Conservation (phyloP, 1,140 invertebrate genomes). For the Paraescarpia echinospica region DNA sequence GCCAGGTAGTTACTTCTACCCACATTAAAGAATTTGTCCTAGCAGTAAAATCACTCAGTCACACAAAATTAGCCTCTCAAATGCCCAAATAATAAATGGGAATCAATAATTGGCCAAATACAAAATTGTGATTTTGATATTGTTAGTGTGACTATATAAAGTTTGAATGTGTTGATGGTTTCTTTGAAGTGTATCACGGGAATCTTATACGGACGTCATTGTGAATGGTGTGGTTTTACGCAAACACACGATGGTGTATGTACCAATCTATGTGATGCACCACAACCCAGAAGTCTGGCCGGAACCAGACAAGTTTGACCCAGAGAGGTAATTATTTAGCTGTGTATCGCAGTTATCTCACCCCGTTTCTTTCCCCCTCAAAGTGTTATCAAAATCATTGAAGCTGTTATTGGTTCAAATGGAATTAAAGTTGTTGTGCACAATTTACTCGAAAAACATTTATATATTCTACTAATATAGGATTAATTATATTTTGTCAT, state of each 20-base stretch:
- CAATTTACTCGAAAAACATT: background rate
- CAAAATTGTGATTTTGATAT: background rate
- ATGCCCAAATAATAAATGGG: too few relatives aligned
- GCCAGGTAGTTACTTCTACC: too few relatives aligned
- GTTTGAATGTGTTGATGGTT: background rate
- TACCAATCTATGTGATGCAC: constrained; percentile 64
- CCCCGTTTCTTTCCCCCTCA: background rate
- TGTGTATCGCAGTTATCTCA: background rate
- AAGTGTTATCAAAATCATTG: background rate
- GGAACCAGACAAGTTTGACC: constrained; percentile 58
- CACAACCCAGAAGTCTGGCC: constrained; percentile 55
- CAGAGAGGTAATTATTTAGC: constrained; percentile 49
- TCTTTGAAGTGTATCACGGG: background rate
- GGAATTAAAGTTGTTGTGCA: background rate
- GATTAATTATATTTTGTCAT: background rate
- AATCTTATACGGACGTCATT: constrained; percentile 16
- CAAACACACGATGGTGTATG: constrained; percentile 49
- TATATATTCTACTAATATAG: background rate
- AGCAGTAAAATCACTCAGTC: too few relatives aligned
- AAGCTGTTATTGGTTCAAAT: background rate
- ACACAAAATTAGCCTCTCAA: too few relatives aligned
- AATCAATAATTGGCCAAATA: too few relatives aligned
- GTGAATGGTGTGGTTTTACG: constrained; percentile 37
- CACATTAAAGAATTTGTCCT: too few relatives aligned
- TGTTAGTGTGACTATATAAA: background rate